Conservation (phyloP, 2,888 invertebrate genomes). For the Carcina quercana region DNA sequence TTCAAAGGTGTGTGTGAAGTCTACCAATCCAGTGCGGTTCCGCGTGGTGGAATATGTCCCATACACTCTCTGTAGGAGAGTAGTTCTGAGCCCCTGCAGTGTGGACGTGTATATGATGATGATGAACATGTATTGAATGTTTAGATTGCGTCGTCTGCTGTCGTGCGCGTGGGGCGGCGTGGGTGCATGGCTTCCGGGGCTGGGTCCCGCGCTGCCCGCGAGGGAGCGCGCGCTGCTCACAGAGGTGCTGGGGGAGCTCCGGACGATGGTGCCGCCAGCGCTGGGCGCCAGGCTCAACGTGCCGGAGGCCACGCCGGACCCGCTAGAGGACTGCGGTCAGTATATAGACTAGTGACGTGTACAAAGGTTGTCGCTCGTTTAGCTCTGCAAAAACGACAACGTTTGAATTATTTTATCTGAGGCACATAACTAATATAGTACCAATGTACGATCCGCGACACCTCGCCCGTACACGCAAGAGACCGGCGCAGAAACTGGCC, state of each 20-base stretch:
- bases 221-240: constrained; percentile 28
- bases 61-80: not conserved
- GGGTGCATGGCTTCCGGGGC: constrained; percentile 25
- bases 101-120: no score
- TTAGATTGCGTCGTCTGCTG: constrained; percentile 30
- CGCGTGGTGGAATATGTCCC: no score
- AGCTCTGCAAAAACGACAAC: no score
- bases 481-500: no score
- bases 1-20: no score
- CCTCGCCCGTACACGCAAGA: constrained; percentile 9
- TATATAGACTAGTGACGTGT: no score
- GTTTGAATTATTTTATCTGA: no score
- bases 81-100: not conserved
- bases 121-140: no score
- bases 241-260: constrained; percentile 31
- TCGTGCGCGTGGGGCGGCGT: constrained; percentile 19
- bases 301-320: constrained; percentile 25
- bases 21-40: no score
- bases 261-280: constrained; percentile 33
- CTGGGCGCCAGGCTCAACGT: constrained; percentile 17
- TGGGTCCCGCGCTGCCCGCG: constrained; percentile 3
- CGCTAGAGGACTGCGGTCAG: constrained; percentile 39
- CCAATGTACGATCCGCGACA: constrained; percentile 6
- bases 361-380: no score
- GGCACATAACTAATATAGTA: no score